These are phyloP conservation scores for Aldabrachelys gigantea DNA, from an alignment of 2,113 vertebrate species.

Conservation along the genomic window DNA sequence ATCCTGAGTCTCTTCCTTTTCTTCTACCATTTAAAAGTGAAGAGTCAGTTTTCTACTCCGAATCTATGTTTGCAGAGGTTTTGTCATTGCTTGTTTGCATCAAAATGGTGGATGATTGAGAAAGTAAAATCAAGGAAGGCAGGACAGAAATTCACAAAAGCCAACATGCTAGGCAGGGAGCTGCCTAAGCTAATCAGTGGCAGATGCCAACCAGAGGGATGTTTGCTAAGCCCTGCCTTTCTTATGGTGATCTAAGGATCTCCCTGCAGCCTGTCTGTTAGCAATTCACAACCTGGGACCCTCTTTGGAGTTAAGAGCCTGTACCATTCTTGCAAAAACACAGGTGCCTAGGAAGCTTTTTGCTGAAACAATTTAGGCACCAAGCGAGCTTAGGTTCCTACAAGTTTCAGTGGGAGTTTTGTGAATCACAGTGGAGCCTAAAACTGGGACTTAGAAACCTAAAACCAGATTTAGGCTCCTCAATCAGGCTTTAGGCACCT, in stretches of 20 bases:
- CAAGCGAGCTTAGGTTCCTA: not conserved
- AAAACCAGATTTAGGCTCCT: not conserved
- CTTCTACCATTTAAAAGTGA: constrained; percentile 43
- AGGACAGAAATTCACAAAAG: not conserved
- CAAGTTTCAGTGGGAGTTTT: not conserved
- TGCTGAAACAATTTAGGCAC: no score
- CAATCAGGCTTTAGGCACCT: not conserved
- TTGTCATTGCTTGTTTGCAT: constrained; percentile 41
- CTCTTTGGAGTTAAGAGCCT: no score
- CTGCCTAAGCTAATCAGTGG: no score
- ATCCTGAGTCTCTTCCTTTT: constrained; percentile 39
- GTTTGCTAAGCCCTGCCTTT: no score
- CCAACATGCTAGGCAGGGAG: no score
- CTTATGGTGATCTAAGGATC: no score
- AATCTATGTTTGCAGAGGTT: constrained; percentile 13
- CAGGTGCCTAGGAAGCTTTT: no score
- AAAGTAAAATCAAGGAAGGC: constrained; percentile 12
- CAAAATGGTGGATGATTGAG: not conserved
- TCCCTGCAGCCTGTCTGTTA: no score
- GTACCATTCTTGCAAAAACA: no score
- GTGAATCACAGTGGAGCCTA: not conserved
- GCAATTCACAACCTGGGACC: no score
- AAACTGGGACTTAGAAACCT: not conserved
- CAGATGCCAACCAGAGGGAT: no score
- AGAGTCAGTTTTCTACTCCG: constrained; percentile 38